phyloP scores from a whole-genome alignment of 1,140 invertebrate genomes.

The Leptinotarsa undecemlineata region DNA sequence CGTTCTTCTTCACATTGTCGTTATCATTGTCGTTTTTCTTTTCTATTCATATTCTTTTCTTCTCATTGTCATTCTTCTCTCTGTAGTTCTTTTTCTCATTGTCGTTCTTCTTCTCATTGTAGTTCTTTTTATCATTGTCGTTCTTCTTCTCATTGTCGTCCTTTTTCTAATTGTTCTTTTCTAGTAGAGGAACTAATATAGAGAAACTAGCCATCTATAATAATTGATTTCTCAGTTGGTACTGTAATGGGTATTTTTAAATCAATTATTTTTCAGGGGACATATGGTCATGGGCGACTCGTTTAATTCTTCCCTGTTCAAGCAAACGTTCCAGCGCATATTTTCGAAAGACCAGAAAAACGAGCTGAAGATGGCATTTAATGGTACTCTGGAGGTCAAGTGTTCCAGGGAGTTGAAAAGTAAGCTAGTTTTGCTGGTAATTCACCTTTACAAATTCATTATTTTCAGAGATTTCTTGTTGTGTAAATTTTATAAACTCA shows the following conservation, averaged over 20 bases:
- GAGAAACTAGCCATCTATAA: too few relatives aligned
- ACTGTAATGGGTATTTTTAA: conserved; percentile 23
- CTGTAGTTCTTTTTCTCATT: not conserved
- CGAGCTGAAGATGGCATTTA: conserved; percentile 98
- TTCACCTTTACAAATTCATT: too few relatives aligned
- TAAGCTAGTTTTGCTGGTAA: conserved; percentile 15
- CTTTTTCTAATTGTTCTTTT: not conserved
- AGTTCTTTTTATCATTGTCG: not conserved
- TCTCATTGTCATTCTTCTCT: too few relatives aligned
- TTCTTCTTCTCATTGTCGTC: too few relatives aligned
- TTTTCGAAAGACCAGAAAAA: conserved; percentile 91
- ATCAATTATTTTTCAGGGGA: conserved; percentile 64
- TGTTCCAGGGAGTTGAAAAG: conserved; percentile 83
- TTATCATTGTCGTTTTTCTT: not conserved
- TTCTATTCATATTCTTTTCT: too few relatives aligned
- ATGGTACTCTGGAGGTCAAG: conserved; percentile 95
- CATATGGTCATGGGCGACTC: conserved; percentile 99
- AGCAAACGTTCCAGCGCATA: conserved; percentile 97
- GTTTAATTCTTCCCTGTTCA: conserved; percentile 98
- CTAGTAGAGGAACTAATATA: not conserved
- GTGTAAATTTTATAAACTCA: conserved; percentile 1
- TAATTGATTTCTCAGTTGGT: not conserved
- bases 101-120: not conserved
- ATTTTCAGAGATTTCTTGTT: not conserved
- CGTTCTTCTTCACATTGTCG: not conserved